Evolutionary conservation across 2,797 vertebrate genomes (phyloP), one percentile per base, ranked within the genome.

Genomic region (Bucorvus abyssinicus): DNA sequence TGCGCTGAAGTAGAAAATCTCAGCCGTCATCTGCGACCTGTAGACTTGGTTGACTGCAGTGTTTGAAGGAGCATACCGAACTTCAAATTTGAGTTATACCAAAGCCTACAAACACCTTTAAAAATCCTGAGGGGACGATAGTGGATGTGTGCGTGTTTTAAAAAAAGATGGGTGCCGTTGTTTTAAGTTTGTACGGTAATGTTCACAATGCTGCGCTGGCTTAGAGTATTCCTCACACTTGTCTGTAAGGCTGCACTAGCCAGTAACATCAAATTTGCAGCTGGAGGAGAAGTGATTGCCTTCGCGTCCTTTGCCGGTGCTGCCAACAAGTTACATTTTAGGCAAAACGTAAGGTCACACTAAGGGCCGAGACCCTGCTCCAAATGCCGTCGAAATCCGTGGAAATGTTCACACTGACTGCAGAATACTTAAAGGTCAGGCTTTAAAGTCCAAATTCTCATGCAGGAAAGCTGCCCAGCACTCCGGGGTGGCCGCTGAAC

Each of bases 321-420:
- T 92, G 69, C 80, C 79, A 91, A 64, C 73, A 80, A 34, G 87
- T 88, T 92, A 83, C 4, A 7, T 86, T 85, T 78, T 76, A 71
- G 49, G 38, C 21, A 76, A 82, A 92, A 92, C 93, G 84, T 71
- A 64, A 91, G 71, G 87, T 85, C 64, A 78, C 21, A 21, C 17
- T 61, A 32, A 74, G 65, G 57, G 38, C 55, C 32, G 38, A 75
- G 76, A 24, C 57, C 34, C 24, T 84, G 15, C 38, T 92, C 27
- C 30, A 90, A 87, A 86, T 85, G 69, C 73, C 47, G 17, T 10
- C 76, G 65, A 86, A 89, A 92, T 96, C 89, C 84, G 60, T 94
- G 82, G 69, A 57, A 78, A 83, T n/a, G 55, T 86, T 89, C 53
- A 22, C 47, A 52, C 23, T 76, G 78, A 71, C 68, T 87, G 61